Base-by-base conservation (phyloP, 2,797 vertebrate species). In the Pelodytes ibericus region DNA sequence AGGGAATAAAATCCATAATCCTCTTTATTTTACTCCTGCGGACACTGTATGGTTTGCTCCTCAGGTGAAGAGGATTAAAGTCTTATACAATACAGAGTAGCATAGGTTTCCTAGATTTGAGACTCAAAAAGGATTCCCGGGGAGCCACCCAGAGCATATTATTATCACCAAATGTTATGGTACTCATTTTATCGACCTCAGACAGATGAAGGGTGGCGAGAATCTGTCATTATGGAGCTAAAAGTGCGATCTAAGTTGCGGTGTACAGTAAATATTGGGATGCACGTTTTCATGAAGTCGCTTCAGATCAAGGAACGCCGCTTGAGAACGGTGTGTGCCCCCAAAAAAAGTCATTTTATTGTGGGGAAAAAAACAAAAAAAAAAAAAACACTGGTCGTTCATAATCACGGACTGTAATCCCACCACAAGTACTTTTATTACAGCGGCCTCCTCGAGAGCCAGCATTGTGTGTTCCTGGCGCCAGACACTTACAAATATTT, bases 1-100 rank as follows among this genome's bases (percentile, higher is more conserved):
- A n/a, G n/a, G n/a, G n/a, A n/a, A 58, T 49, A 49, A 74, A 67
- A 74, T 66, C 53, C 63, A 74, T 74, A 74, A 67, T 39, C 24
- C 33, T 59, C 33, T 65, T 65, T 44, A 29, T 66, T 60, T 31
- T 59, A 29, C 18, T 41, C 49, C n/a, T 18, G 72, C n/a, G 18
- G 15, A 59, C 22, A 25, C 30, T 47, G 31, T 41, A 47, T 7
- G 20, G 18, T 47, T 10, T 18, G 36, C 29, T 4, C 49, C 41
- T 41, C 61, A 36, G 61, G 60, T 72, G 44, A 57, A 15, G 3
- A 39, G 30, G 27, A n/a, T n/a, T n/a, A 63, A 49, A 31, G 20
- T 11, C 11, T 49, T 49, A 53, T 22, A 22, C 24, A 53, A 53
- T 22, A 53, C 49, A 53, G n/a, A 1, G 49, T 16, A 53, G 0